phyloP scores from a whole-genome alignment of 2,888 invertebrate genomes.

The Altica lythri region DNA sequence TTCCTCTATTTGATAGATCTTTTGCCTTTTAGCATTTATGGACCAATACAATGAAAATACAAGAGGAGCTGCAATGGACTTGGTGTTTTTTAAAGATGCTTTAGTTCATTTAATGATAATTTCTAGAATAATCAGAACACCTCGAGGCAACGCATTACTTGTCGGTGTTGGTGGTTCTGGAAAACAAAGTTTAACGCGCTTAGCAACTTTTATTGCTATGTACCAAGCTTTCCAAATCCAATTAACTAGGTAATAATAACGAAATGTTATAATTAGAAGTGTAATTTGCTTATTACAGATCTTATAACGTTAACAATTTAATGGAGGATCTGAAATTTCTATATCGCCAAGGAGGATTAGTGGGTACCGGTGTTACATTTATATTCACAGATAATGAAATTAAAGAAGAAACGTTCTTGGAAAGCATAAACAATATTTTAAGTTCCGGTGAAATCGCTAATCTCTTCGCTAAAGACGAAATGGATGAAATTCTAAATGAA shows the following conservation, averaged over 20 bases:
- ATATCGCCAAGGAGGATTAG: constrained; percentile 77
- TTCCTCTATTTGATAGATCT: too few relatives aligned
- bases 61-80: constrained; percentile 75
- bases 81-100: constrained; percentile 88
- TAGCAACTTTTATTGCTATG: constrained; percentile 84
- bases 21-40: constrained; percentile 67
- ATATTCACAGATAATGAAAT: constrained; percentile 93
- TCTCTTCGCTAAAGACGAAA: constrained; percentile 85
- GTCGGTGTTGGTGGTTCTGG: constrained; percentile 93
- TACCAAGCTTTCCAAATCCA: constrained; percentile 85
- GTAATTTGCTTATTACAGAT: constrained; percentile 39
- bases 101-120: constrained; percentile 85
- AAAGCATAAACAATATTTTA: constrained; percentile 85
- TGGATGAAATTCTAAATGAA: constrained; percentile 80
- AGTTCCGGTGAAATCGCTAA: constrained; percentile 91
- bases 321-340: constrained; percentile 85
- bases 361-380: constrained; percentile 78
- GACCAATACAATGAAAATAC: constrained; percentile 76
- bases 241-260: constrained; percentile 68
- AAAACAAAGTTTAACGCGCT: constrained; percentile 84
- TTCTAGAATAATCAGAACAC: constrained; percentile 79
- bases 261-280: background rate
- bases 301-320: constrained; percentile 78
- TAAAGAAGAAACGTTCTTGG: constrained; percentile 87
- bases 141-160: constrained; percentile 80